These are phyloP conservation scores for Halocynthia roretzi DNA, from an alignment of 23 tunicate species.

Conservation along the genomic window DNA sequence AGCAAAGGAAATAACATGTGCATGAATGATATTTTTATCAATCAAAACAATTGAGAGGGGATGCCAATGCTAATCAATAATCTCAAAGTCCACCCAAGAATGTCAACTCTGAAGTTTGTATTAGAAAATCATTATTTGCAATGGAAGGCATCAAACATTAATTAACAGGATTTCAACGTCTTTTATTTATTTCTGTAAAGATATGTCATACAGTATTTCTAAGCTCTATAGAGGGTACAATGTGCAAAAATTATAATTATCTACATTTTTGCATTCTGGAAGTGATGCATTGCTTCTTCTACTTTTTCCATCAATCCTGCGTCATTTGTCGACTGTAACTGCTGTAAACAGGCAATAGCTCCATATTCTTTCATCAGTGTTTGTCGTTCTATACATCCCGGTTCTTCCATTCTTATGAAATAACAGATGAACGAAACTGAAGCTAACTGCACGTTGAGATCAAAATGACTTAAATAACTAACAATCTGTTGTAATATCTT, in stretches of 20 bases:
- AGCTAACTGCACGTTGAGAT: slow-evolving; percentile 15
- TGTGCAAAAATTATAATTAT: neutral
- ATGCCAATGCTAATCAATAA: no score
- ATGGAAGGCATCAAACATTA: no score
- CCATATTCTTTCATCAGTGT: slow-evolving; percentile 9
- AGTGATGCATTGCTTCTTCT: neutral
- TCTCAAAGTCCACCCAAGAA: no score
- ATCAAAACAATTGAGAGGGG: no score
- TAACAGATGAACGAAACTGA: slow-evolving; percentile 9
- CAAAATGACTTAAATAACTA: slow-evolving; percentile 19
- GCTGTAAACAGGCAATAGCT: slow-evolving; percentile 15
- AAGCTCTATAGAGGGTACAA: no score
- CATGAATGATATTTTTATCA: no score
- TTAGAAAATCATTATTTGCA: no score
- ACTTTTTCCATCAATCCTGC: slow-evolving; percentile 5
- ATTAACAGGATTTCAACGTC: no score
- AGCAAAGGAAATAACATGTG: no score
- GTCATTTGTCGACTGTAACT: slow-evolving; percentile 19
- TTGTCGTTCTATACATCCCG: neutral
- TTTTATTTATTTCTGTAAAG: no score
- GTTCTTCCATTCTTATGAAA: neutral
- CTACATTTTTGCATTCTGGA: neutral
- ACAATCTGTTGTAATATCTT: slow-evolving; percentile 37
- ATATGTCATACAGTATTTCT: no score
- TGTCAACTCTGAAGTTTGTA: no score